Evolutionary conservation across 2,888 invertebrate species (phyloP), one percentile per base, ranked within the genome.

Genomic region (Drosophila engyochracea): DNA sequence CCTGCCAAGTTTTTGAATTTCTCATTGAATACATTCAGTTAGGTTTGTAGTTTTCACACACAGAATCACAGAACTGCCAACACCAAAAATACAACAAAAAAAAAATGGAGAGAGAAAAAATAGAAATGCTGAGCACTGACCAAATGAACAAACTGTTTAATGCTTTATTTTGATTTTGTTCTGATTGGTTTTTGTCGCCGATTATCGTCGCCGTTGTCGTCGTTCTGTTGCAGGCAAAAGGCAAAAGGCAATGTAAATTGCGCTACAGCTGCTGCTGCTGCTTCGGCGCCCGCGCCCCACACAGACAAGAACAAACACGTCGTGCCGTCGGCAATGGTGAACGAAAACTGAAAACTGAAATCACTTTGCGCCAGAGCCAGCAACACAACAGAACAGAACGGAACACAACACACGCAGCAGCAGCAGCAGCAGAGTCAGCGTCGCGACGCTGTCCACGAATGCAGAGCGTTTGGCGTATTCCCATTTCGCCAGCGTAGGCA

Each of bases 271-370:
- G 69, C 66, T 61, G 55, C 55, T 70, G 66, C 63, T 73, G 76
- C 64, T 72, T 68, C 47, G 76, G 73, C 74, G 76, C 72, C 77
- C 76, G 82, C 82, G 75, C 70, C 68, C 61, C 61, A 74, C 72
- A 70, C 69, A 68, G 70, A 70, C 68, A 73, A 75, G 66, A 63
- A 61, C 63, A 78, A 73, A 81, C 92, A 93, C 92, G 92, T 93
- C 92, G 87, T 91, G 89, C 89, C 92, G 91, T 91, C 88, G 90
- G 92, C 91, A 91, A 92, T 90, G 93, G 91, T 93, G 89, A 92
- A 90, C 92, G 92, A 92, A 92, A 92, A 92, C 92, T 92, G 37
- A 55, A 55, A 55, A 72, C 85, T 65, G 66, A 76, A 73, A 71
- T 58, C 71, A 72, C 75, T 75, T 79, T 79, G 66, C 60, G 77